Percentiles rank a stretch among this genome's conserved stretches.
phyloP scores from a whole-genome alignment of 2,888 invertebrate species.

The Aporophyla lueneburgensis region DNA sequence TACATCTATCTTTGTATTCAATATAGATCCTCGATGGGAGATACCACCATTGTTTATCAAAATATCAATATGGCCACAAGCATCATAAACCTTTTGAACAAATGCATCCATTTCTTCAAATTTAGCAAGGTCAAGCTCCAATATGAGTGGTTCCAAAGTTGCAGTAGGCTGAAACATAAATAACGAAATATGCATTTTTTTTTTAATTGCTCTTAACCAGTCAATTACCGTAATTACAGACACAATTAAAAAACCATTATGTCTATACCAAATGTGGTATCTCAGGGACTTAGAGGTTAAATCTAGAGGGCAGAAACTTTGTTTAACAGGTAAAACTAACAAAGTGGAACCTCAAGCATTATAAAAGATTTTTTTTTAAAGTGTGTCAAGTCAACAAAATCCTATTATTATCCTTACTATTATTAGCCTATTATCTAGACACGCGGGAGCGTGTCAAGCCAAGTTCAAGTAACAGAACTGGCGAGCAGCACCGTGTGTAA shows the following conservation, averaged over 20 bases:
- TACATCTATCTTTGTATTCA: conserved; percentile 95
- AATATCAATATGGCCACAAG: conserved; percentile 95
- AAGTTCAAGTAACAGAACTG: no score
- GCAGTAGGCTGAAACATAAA: conserved; percentile 84
- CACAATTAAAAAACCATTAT: no score
- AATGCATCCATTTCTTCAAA: conserved; percentile 91
- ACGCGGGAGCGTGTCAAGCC: no score
- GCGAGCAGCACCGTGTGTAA: no score
- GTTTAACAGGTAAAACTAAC: neutral
- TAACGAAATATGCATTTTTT: neutral
- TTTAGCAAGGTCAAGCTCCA: conserved; percentile 94
- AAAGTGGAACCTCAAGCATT: neutral
- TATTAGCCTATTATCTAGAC: no score
- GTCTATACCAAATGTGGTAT: no score
- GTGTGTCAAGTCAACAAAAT: neutral
- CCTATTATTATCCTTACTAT: neutral
- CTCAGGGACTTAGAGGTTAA: neutral
- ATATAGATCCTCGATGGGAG: conserved; percentile 94
- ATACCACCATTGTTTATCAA: conserved; percentile 98
- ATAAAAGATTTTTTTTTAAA: no score
- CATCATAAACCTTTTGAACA: conserved; percentile 92
- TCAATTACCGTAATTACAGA: no score
- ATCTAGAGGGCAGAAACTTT: neutral
- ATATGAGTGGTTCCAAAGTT: conserved; percentile 93
- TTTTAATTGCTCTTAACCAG: no score